Conservation (phyloP, 64 coral and sea anemone genomes). For the Stichodactyla mertensii region DNA sequence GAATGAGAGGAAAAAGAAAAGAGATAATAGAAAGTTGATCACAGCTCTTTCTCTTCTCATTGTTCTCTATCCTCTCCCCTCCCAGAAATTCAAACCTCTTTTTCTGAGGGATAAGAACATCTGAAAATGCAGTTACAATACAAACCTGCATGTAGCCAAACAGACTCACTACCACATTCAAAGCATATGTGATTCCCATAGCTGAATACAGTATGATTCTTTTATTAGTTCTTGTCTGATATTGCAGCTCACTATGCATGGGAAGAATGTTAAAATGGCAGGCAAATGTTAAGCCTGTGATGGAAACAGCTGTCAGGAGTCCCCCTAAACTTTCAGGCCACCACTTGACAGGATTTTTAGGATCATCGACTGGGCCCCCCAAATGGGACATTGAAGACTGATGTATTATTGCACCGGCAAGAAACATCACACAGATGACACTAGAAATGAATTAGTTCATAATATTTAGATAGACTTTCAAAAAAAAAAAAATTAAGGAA, state of each 20-base stretch:
- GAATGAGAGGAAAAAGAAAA: no score
- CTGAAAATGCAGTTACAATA: background rate
- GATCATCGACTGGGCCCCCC: slow-evolving; percentile 41
- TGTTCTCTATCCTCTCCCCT: no score
- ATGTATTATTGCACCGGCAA: slow-evolving; percentile 51
- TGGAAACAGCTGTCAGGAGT: slow-evolving; percentile 59
- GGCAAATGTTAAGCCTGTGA: slow-evolving; percentile 65
- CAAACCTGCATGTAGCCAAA: slow-evolving; percentile 85
- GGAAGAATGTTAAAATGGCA: slow-evolving; percentile 95
- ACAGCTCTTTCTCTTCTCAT: no score
- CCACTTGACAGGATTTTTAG: slow-evolving; percentile 63
- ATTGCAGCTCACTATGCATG: slow-evolving; percentile 74
- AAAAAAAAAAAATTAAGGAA: no score
- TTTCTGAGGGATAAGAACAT: no score
- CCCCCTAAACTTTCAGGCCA: slow-evolving; percentile 77
- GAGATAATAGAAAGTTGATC: no score
- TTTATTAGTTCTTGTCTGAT: slow-evolving; percentile 79
- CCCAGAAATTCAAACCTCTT: no score
- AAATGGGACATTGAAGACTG: slow-evolving; percentile 53
- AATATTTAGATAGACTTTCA: background rate
- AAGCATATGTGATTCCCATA: slow-evolving; percentile 64
- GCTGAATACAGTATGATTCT: slow-evolving; percentile 81
- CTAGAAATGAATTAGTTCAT: slow-evolving; percentile 14
- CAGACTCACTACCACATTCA: slow-evolving; percentile 78
- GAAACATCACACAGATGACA: slow-evolving; percentile 73